Evolutionary conservation across 37 sponge, comb jelly and placozoan species (phyloP), one percentile per base, ranked within the genome.

Genomic region (Mnemiopsis leidyi): DNA sequence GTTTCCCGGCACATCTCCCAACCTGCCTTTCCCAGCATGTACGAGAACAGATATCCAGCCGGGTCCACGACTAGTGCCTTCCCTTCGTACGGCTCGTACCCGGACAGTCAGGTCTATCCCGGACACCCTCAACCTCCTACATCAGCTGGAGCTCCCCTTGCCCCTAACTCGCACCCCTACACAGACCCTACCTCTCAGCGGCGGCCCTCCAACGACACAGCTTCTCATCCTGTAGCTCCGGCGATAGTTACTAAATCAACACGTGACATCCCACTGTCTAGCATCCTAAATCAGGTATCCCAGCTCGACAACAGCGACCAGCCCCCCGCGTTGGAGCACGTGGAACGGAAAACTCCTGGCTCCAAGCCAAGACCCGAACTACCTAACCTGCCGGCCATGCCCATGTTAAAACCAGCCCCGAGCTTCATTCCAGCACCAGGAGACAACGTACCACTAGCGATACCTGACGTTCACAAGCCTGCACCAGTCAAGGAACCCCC

Each of bases 281-380:
- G 82, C 36, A 79, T 79, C 36, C 82, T 79, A 16, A 79, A 35
- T 36, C 82, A 79, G 82, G 82, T 79, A 1, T 79, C 82, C 21
- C 82, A 79, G 21, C 82, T 79, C 23, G 82, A 79, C 36, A 35
- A 32, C 82, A 79, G 82, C 82, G 82, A 79, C 37, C 82, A 79
- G 21, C 82, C 82, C 36, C 82, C 82, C 36, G 82, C 82, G 2
- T 36, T 79, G 23, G 82, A 79, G 82, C 82, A 79, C 37, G 36
- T 79, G 36, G 82, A 79, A 31, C 33, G 82, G 82, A 35, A 32
- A 36, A 29, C 36, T 30, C 36, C 36, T 3, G 37, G 37, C 23
- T 1, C 23, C 3, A 79, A 79, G 21, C 82, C 82, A 0, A 16
- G 73, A 25, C 73, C 73, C 1, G 73, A 69, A 25, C 24, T 69